phyloP scores from a whole-genome alignment of 2,888 invertebrate species.

The Malthinus flaveolus region DNA sequence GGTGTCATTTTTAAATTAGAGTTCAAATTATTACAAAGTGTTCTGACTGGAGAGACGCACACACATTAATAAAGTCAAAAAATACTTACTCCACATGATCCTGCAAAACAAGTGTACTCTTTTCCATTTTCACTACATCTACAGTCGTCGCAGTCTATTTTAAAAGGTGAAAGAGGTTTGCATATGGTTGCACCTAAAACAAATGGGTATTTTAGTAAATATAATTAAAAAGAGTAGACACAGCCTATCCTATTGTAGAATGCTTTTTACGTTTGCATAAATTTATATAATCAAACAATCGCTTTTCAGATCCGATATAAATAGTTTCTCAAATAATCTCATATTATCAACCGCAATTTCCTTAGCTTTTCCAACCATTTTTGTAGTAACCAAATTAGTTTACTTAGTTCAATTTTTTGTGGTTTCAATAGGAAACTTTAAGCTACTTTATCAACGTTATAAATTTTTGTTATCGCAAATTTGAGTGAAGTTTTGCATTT shows the following conservation, averaged over 20 bases:
- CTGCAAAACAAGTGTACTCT: slow-evolving; percentile 55
- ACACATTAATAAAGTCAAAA: not conserved
- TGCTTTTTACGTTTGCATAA: too few species aligned
- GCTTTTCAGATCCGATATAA: too few species aligned
- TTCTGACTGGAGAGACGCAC: too few species aligned
- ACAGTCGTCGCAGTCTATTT: slow-evolving; percentile 56
- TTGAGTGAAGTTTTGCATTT: not conserved
- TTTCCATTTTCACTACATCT: slow-evolving; percentile 55
- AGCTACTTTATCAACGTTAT: too few species aligned
- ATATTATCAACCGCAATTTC: too few species aligned
- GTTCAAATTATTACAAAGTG: too few species aligned
- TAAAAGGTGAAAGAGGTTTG: slow-evolving; percentile 41
- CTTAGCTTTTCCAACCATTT: slow-evolving; percentile 38
- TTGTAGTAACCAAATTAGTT: slow-evolving; percentile 35
- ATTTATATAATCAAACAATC: too few species aligned
- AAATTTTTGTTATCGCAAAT: not conserved
- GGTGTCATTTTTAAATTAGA: too few species aligned
- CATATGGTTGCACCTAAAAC: slow-evolving; percentile 41
- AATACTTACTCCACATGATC: slow-evolving; percentile 28
- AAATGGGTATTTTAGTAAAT: not conserved
- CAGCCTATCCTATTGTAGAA: too few species aligned
- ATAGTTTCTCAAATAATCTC: too few species aligned
- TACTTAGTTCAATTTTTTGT: not conserved
- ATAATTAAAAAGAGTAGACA: too few species aligned
- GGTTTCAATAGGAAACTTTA: not conserved